Conservation (phyloP, 2,797 vertebrate species). For the Enteromius argenteus region DNA sequence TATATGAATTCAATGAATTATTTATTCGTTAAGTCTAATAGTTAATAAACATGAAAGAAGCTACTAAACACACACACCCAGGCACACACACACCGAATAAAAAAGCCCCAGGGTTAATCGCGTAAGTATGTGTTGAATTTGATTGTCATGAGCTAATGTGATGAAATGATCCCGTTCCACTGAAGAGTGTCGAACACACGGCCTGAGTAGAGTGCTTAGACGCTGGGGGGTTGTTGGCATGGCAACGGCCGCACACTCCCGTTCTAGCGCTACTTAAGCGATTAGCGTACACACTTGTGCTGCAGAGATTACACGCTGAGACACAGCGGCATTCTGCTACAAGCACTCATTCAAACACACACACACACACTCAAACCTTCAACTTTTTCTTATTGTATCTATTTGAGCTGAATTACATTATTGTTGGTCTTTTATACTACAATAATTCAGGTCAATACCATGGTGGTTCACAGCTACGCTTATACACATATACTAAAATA, state of each 20-base stretch:
- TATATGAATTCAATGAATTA: not conserved
- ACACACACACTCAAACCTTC: conserved; percentile 27
- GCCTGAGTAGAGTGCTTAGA: conserved; percentile 47
- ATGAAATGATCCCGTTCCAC: conserved; percentile 57
- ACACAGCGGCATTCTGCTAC: conserved; percentile 45
- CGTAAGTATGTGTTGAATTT: conserved; percentile 34
- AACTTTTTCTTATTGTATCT: conserved; percentile 31
- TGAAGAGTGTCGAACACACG: conserved; percentile 51
- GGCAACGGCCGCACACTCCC: conserved; percentile 52
- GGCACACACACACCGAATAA: not conserved
- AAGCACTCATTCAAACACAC: conserved; percentile 43
- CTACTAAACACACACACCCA: not conserved
- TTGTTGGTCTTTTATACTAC: not conserved
- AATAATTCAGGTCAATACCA: not conserved
- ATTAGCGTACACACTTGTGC: conserved; percentile 57
- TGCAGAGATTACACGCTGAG: conserved; percentile 55
- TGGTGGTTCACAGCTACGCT: not conserved
- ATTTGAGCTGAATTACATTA: conserved; percentile 11
- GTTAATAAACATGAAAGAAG: not conserved
- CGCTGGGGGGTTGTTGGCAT: conserved; percentile 58
- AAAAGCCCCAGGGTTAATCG: conserved; percentile 26
- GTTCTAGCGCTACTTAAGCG: conserved; percentile 57
- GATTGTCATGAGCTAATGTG: conserved; percentile 53
- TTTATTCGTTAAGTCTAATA: not conserved
- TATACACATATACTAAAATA: not conserved